phyloP scores from a whole-genome alignment of 2,113 vertebrate species.

The Mesocricetus auratus region DNA sequence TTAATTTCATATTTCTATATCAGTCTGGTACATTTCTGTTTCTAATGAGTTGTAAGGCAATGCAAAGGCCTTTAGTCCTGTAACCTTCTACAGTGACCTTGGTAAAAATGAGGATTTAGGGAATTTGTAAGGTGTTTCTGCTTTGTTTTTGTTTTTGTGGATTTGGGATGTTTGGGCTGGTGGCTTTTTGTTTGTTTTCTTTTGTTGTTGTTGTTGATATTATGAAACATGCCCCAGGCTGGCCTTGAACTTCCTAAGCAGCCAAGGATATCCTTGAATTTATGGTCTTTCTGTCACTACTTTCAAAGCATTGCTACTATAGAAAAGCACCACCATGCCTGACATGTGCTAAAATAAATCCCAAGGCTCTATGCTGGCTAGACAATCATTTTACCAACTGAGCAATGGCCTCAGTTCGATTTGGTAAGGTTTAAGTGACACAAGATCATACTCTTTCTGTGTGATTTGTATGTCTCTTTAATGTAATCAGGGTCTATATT shows the following conservation, averaged over 20 bases:
- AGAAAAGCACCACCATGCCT: not conserved
- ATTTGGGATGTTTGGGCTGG: not conserved
- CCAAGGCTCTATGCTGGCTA: not conserved
- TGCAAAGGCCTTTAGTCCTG: not conserved
- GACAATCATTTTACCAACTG: too few relatives aligned
- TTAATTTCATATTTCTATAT: not conserved
- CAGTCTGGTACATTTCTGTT: not conserved
- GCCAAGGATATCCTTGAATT: not conserved
- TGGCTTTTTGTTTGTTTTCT: not conserved
- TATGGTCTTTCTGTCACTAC: not conserved
- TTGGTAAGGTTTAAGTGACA: not conserved
- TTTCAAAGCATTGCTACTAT: too few relatives aligned
- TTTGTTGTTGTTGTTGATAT: not conserved
- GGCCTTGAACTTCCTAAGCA: not conserved
- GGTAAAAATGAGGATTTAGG: not conserved
- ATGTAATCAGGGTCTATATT: not conserved
- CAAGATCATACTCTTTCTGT: not conserved
- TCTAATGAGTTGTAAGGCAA: not conserved
- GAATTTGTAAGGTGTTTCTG: not conserved
- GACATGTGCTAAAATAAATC: not conserved
- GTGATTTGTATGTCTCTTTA: not conserved
- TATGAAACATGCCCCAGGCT: not conserved
- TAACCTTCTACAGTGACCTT: not conserved
- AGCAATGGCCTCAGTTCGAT: not conserved
- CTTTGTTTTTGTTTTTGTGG: not conserved